Conservation (phyloP, 2,797 vertebrate genomes). For the Okamejei kenojei region DNA sequence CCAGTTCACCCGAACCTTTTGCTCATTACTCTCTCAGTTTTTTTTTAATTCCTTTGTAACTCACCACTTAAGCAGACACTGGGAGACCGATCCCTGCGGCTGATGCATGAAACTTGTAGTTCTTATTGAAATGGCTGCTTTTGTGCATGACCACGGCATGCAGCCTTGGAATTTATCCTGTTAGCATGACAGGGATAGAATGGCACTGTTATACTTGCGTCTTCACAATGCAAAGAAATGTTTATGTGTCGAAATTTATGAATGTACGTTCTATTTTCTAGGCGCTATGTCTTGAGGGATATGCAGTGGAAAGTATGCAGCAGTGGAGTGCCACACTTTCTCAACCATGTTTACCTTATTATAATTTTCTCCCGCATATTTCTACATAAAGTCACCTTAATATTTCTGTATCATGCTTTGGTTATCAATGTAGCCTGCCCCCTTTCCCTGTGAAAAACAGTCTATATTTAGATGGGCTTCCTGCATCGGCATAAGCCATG, state of each 20-base stretch:
- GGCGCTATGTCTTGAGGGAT: not conserved
- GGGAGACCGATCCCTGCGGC: slow-evolving; percentile 44
- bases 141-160: slow-evolving; percentile 34
- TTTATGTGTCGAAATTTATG: slow-evolving; percentile 13
- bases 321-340: not conserved
- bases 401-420: not conserved
- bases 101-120: slow-evolving; percentile 49
- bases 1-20: not conserved
- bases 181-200: slow-evolving; percentile 25
- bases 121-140: slow-evolving; percentile 37
- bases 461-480: not conserved
- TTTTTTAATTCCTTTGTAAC: not conserved
- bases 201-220: not conserved
- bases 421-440: not conserved
- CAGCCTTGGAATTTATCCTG: slow-evolving; percentile 4
- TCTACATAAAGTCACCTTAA: not conserved
- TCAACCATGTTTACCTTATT: not conserved
- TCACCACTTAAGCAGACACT: not conserved
- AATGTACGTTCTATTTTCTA: slow-evolving; percentile 23
- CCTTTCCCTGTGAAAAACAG: not conserved
- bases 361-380: not conserved
- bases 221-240: not conserved
- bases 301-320: too few relatives aligned
- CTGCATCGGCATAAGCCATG: not conserved
- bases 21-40: not conserved